Conservation (phyloP, 2,888 invertebrate species). For the Lasioglossum zephyrum region DNA sequence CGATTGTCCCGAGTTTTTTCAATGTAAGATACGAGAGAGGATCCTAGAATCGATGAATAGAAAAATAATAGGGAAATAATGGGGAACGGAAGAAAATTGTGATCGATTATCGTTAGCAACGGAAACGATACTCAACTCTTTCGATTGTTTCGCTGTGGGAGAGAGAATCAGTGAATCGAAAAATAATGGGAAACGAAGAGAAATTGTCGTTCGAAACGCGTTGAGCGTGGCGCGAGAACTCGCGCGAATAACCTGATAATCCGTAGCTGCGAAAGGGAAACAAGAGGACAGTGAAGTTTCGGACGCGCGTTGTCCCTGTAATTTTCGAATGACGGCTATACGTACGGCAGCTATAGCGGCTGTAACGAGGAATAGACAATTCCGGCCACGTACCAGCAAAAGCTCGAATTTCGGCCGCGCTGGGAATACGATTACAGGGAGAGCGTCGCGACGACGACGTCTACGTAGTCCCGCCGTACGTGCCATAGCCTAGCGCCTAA, state of each 20-base stretch:
- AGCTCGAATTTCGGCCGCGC: conserved; percentile 53
- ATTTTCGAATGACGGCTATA: conserved; percentile 27
- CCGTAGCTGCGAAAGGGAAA: conserved; percentile 25
- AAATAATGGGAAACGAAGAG: background rate
- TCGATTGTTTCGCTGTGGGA: background rate
- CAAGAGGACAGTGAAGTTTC: conserved; percentile 34
- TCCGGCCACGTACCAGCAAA: conserved; percentile 55
- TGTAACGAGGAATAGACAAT: conserved; percentile 28
- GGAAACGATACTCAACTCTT: background rate
- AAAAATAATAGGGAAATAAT: too few relatives aligned
- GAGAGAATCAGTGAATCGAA: background rate
- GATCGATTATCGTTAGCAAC: too few relatives aligned
- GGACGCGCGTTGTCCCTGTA: conserved; percentile 24
- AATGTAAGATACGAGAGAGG: too few relatives aligned
- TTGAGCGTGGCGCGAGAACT: background rate
- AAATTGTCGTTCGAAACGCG: background rate
- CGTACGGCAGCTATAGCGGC: background rate
- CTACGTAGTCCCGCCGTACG: background rate
- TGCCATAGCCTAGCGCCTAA: background rate
- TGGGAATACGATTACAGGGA: conserved; percentile 51
- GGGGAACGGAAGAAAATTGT: too few relatives aligned
- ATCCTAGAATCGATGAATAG: too few relatives aligned
- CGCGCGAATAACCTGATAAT: conserved; percentile 9
- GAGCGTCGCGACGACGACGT: conserved; percentile 44
- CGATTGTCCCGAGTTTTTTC: too few relatives aligned